Evolutionary conservation across 1,140 invertebrate species (phyloP), one percentile per base, ranked within the genome.

Genomic region (Heliconius congener): DNA sequence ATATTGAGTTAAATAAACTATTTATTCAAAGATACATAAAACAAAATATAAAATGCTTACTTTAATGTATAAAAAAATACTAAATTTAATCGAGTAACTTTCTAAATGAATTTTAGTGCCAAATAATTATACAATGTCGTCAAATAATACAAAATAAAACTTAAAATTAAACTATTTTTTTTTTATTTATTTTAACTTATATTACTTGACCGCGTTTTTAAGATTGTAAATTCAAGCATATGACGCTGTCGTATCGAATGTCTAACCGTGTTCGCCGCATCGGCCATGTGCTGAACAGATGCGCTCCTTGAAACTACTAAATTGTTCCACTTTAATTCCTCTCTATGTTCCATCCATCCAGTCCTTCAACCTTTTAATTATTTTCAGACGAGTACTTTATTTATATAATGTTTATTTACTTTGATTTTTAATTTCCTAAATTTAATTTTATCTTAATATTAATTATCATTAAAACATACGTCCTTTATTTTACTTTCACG

Each of bases 281-380:
- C 83, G 78, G 84, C 90, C 92, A 94, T 94, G 90, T 94, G 92
- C 83, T 77, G 87, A 81, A 87, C 92, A 94, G 89, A 94, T 94
- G 92, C 85, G 85, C 77, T 83, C 81, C 52, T 91, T 85, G 82
- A 85, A 79, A 81, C 79, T 79, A 81, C 75, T 70, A 83, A 82
- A 84, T 86, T 80, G 83, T 80, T 85, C 82, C 78, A 86, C 85
- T 82, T 81, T 79, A 80, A 60, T 83, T 81, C 82, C 81, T 82
- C 75, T 19, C 70, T 80, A 60, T 70, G 66, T 76, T 76, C 60
- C 46, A 70, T 74, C 77, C 52, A 34, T 74, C 39, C 39, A 66
- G 34, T 74, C 27, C n/a, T 76, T 76, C 60, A 76, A 39, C 60
- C 60, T 76, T 76, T 70, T 76, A 76, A 76, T 76, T 76, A 76